Base-by-base conservation (phyloP, 2,113 vertebrate genomes). In the Cichladusa arquata region DNA sequence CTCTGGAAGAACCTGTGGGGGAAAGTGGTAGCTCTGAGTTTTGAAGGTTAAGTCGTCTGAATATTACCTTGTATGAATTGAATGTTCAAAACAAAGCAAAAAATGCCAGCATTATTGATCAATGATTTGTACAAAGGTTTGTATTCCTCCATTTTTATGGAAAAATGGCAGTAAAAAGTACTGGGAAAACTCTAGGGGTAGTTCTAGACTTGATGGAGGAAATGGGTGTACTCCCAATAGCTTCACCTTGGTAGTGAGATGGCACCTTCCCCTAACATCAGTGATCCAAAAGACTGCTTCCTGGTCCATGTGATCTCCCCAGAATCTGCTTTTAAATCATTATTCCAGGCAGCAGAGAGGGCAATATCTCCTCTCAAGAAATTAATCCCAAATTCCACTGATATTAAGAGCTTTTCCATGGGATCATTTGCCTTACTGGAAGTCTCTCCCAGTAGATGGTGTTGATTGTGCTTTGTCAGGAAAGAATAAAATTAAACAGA, bases 301-400 rank as follows among this genome's bases (percentile, higher is more conserved):
- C 25, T 42, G 11, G 7, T 38, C 38, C 1, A 1, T 0, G 6
- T 28, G 28, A 13, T 25, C 22, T 25, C 25, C 34, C 22, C 48
- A 26, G 53, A 25, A 28, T 29, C 26, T 50, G 44, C n/a, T n/a
- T 58, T 87, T 24, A 58, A 87, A 70, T 74, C 3, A n/a, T 56
- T 82, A 51, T 47, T 89, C 18, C 23, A 61, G 25, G 17, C 17
- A 57, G 19, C 42, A 80, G 23, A 45, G 54, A 16, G 14, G 31
- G 8, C 44, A 50, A 14, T 72, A 64, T 24, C 65, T 81, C 8
- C 12, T 48, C 73, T 58, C 22, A 85, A 77, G 14, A 77, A 45
- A 45, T 45, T 44, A 1, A 72, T 77, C 23, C 38, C 14, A 3
- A 31, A 2, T 45, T 90, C 58, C 33, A 36, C 6, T n/a, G 50